These are phyloP conservation scores for Elephantulus edwardii DNA, from an alignment of 2,113 vertebrate species.

Conservation along the genomic window DNA sequence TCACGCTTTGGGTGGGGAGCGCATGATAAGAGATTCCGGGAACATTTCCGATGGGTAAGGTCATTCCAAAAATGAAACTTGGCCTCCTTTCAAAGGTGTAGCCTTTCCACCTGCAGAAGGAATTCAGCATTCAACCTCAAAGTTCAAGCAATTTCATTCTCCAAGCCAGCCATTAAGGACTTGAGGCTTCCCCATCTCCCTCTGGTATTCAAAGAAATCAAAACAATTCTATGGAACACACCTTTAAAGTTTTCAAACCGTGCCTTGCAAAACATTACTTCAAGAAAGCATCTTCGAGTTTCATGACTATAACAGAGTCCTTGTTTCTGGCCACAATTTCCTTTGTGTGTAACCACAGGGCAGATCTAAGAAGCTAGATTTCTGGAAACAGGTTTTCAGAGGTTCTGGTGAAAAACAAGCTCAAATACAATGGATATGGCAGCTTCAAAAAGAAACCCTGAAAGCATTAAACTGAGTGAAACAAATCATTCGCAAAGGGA, in stretches of 20 bases:
- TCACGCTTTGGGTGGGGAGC: conserved; percentile 62
- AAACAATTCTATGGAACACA: conserved; percentile 38
- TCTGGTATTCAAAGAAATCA: not conserved
- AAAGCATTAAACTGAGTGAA: not conserved
- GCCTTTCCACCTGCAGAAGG: conserved; percentile 67
- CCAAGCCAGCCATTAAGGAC: conserved; percentile 12
- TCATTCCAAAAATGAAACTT: conserved; percentile 43
- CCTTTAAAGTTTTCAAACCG: conserved; percentile 39
- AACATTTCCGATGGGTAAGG: conserved; percentile 56
- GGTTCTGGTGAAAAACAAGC: not conserved
- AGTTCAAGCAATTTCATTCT: conserved; percentile 42
- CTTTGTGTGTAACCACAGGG: not conserved
- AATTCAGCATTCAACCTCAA: conserved; percentile 62
- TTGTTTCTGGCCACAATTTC: not conserved
- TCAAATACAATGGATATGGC: not conserved
- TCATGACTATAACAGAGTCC: not conserved
- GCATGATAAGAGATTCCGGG: conserved; percentile 69
- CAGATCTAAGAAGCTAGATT: not conserved
- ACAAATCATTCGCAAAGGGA: not conserved
- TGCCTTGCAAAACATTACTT: not conserved
- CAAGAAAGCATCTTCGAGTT: not conserved
- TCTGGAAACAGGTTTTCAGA: conserved; percentile 24
- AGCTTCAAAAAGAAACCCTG: not conserved
- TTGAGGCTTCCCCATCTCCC: not conserved
- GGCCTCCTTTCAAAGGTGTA: conserved; percentile 28